A percentile compares a stretch with the other conserved stretches of the same genome.
Conservation (phyloP, 2,888 invertebrate species). For the Druceiella hillmani region DNA sequence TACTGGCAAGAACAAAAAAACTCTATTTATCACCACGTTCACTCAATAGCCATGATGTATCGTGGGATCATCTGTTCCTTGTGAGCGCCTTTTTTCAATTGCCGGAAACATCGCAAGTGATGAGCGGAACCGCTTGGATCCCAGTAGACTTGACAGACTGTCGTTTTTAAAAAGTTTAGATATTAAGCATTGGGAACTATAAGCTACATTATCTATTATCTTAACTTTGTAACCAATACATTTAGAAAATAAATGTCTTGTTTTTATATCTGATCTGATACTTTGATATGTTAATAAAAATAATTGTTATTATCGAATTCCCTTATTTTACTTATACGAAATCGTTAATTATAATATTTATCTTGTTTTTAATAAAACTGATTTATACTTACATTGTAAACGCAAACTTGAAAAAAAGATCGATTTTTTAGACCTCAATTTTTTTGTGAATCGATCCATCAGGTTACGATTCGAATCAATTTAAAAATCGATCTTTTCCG, state of each 20-base stretch:
- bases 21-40: slow-evolving; percentile 3
- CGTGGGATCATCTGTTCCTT: slow-evolving; percentile 7
- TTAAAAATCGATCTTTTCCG: too few relatives aligned
- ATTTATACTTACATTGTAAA: slow-evolving; percentile 4
- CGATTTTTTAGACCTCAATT: slow-evolving; percentile 4
- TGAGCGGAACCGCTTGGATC: slow-evolving; percentile 9
- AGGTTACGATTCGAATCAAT: slow-evolving; percentile 1
- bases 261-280: slow-evolving; percentile 3
- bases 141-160: slow-evolving; percentile 12
- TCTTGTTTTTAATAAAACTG: slow-evolving; percentile 9
- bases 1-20: slow-evolving; percentile 6
- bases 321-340: slow-evolving; percentile 10
- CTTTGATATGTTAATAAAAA: slow-evolving; percentile 8
- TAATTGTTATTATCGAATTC: slow-evolving; percentile 7
- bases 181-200: slow-evolving; percentile 12
- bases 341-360: slow-evolving; percentile 6
- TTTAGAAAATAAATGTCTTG: slow-evolving; percentile 3
- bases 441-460: slow-evolving; percentile 7
- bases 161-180: slow-evolving; percentile 14
- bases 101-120: slow-evolving; percentile 6
- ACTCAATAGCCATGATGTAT: slow-evolving; percentile 3
- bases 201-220: slow-evolving; percentile 5
- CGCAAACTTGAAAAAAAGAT: slow-evolving; percentile 5
- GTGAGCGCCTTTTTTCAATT: slow-evolving; percentile 6
- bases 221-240: slow-evolving; percentile 4